Evolutionary conservation across 2,797 vertebrate genomes (phyloP), one percentile per base, ranked within the genome.

Genomic region (Myoxocephalus aenaeus): DNA sequence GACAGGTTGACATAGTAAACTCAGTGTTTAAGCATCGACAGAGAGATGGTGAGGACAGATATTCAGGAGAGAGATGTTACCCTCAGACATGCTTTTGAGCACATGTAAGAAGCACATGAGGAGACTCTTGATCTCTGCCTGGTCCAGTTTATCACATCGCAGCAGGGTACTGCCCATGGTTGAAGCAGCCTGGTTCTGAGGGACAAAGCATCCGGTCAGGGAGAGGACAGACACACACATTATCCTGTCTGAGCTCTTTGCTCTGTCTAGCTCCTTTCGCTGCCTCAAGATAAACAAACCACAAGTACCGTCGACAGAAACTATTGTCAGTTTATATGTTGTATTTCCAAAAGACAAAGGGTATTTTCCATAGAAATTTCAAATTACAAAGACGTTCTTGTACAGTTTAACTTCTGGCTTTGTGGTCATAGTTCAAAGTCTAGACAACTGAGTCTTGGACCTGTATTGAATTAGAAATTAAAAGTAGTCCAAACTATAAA

Each of bases 71-170:
- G 27, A 57, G 27, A 57, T 9, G 65, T 80, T 96, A 99, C 98
- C 98, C 4, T 99, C 98, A 79, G 98, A 99, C 98, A 99, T 99
- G 95, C 96, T 99, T 94, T 98, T 99, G 64, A 99, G 94, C 79
- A 99, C 96, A 62, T 99, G 96, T 40, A 99, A 93, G 85, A 99
- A 99, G 90, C 97, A 99, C 97, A 99, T 98, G 74, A 99, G 96
- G 53, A 99, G 94, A 81, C 96, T 99, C 92, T 97, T 98, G 87
- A 99, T 98, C 92, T 99, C 98, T 1, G 94, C 90, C 89, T 99
- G 98, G 79, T 99, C 98, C 85, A 99, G 95, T 91, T 99, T 99
- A 90, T 99, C 98, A 81, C 96, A 97, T 53, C 98, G 96, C 79
- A 99, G 93, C 66, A 99, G 86, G 3, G 95, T 87, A 82, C 96